phyloP scores from a whole-genome alignment of 2,888 invertebrate species.

The Dolichopus griseipennis region DNA sequence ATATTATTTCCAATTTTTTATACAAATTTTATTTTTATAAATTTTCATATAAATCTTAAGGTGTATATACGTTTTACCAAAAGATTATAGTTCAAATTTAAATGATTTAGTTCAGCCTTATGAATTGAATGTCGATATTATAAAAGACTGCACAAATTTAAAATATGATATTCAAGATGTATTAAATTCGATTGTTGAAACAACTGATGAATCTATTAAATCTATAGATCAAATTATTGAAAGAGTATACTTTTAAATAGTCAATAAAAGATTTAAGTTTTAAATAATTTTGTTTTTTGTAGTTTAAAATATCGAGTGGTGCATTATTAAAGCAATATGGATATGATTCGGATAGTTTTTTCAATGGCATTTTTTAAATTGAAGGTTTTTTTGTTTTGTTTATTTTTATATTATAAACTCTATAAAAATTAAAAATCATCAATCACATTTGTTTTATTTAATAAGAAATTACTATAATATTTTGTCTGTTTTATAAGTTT shows the following conservation, averaged over 20 bases:
- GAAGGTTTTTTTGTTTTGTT: background rate
- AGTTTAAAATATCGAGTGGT: constrained; percentile 17
- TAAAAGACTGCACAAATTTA: constrained; percentile 24
- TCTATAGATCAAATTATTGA: constrained; percentile 16
- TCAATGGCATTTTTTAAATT: constrained; percentile 13
- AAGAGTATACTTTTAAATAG: constrained; percentile 18
- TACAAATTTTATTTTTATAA: background rate
- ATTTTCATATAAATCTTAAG: constrained; percentile 15
- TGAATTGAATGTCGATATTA: constrained; percentile 24
- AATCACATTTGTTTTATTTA: no score
- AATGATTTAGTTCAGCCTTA: constrained; percentile 19
- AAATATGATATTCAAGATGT: constrained; percentile 23
- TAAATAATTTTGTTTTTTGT: constrained; percentile 9
- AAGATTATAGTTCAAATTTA: constrained; percentile 17
- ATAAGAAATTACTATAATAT: no score
- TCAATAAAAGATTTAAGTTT: background rate
- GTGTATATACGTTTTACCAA: constrained; percentile 24
- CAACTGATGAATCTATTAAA: constrained; percentile 12
- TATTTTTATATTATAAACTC: background rate
- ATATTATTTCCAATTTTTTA: background rate
- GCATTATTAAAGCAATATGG: constrained; percentile 14
- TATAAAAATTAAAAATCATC: background rate
- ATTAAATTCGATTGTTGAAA: constrained; percentile 17
- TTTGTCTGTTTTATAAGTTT: no score
- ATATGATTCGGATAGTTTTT: constrained; percentile 11